These are phyloP conservation scores for Creontiades dilutus DNA, from an alignment of 2,888 invertebrate genomes.

Conservation along the genomic window DNA sequence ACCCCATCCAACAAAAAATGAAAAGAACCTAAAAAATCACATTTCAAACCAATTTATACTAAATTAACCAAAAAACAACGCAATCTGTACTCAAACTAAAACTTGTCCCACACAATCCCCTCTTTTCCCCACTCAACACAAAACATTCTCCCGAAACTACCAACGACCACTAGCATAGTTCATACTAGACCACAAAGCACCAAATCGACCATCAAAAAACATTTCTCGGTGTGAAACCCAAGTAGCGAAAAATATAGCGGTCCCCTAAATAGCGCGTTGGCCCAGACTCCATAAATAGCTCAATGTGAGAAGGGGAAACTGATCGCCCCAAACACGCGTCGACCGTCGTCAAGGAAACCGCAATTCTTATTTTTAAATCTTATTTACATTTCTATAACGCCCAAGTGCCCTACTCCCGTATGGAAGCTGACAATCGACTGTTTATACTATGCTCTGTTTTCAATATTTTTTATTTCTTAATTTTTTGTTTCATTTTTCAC, in stretches of 20 bases:
- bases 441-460: too few relatives aligned
- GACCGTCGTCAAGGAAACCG: constrained; percentile 66
- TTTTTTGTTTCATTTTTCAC: too few relatives aligned
- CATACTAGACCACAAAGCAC: background rate
- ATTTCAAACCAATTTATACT: background rate
- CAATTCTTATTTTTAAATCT: constrained; percentile 35
- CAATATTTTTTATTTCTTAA: too few relatives aligned
- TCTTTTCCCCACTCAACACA: background rate
- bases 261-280: constrained; percentile 56
- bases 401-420: background rate
- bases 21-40: background rate
- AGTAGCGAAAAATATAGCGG: constrained; percentile 51
- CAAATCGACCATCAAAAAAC: background rate
- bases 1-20: background rate
- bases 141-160: too few relatives aligned
- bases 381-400: background rate
- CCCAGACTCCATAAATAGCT: constrained; percentile 34
- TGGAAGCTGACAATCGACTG: constrained; percentile 10
- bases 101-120: background rate
- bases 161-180: too few relatives aligned
- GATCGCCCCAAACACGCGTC: constrained; percentile 8
- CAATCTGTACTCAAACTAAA: background rate
- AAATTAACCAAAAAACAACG: background rate
- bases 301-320: background rate
- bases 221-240: constrained; percentile 54